Evolutionary conservation across 1,140 invertebrate species (phyloP), one percentile per base, ranked within the genome.

Genomic region (Oscheius sp.): DNA sequence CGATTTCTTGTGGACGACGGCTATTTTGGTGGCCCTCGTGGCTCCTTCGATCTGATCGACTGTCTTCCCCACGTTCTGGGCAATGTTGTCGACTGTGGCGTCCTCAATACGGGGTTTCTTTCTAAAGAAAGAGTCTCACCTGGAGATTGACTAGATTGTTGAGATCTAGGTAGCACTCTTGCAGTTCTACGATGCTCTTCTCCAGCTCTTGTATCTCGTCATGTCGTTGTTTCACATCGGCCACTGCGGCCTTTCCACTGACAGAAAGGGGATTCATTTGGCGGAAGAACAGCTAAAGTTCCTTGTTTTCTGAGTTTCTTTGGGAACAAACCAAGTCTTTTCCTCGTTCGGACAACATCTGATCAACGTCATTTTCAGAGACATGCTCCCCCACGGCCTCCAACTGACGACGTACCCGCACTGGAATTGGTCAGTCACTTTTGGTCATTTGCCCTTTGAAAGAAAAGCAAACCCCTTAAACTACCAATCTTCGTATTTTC

Each of bases 141-240:
- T 68, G 67, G 3, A 55, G 29, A 31, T 45, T 35, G 32, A 55
- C 55, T 26, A 68, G 23, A 29, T 68, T 49, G n/a, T 68, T 49
- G 34, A 68, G 28, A n/a, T 68, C 67, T 4, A 68, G n/a, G 28
- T 58, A 68, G 20, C 52, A 58, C 28, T 68, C 67, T 20, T 68
- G 49, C 7, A 68, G 36, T 38, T 58, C 55, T n/a, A 55, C 67
- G 28, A 68, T 68, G 28, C 55, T 68, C 10, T 68, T 49, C 45
- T 68, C 67, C 52, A 68, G 32, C n/a, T 68, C 45, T 26, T 46
- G 58, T 18, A 68, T 68, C 29, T 68, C 67, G 3, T 55, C 67
- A 31, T 68, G 67, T 61, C 67, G 67, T 23, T 68, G 52, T 68
- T 68, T 68, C 28, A 68, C 67, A 59, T 68, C 67, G 52, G 58